A percentile compares a stretch with the other conserved stretches of the same genome.
phyloP scores from a whole-genome alignment of 1,140 invertebrate genomes.

The Drosophila paulistorum region DNA sequence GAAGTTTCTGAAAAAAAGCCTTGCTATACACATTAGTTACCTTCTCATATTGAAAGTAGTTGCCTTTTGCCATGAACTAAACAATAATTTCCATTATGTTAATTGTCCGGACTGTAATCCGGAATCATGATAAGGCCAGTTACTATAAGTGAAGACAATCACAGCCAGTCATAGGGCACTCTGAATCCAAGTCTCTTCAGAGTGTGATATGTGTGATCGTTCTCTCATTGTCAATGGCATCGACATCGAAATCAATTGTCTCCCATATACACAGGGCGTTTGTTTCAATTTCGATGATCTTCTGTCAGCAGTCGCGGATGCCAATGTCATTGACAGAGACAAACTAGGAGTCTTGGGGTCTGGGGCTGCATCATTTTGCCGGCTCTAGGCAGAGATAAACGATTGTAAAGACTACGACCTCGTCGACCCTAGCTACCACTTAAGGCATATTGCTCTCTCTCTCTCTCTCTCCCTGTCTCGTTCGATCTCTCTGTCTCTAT shows the following conservation, averaged over 20 bases:
- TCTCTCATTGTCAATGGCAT: constrained; percentile 17
- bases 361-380: constrained; percentile 7
- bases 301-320: constrained; percentile 23
- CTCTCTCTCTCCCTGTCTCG: neutral
- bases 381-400: constrained; percentile 41
- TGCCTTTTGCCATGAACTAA: constrained; percentile 33
- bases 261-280: neutral
- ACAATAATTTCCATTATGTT: constrained; percentile 76
- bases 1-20: no score
- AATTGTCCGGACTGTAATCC: constrained; percentile 68
- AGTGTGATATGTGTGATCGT: neutral
- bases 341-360: constrained; percentile 17
- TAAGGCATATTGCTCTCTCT: constrained; percentile 28
- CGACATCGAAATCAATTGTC: constrained; percentile 14
- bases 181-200: constrained; percentile 9
- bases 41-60: constrained; percentile 3
- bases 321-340: constrained; percentile 49
- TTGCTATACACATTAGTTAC: neutral
- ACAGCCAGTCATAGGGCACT: constrained; percentile 29
- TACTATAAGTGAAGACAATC: constrained; percentile 38
- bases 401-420: constrained; percentile 32
- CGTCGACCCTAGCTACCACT: constrained; percentile 45
- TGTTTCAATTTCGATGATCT: constrained; percentile 39
- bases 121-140: constrained; percentile 52
- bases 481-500: constrained; percentile 13